Evolutionary conservation across 2,888 invertebrate species (phyloP).

Genomic region (Drosophila phalerata): DNA sequence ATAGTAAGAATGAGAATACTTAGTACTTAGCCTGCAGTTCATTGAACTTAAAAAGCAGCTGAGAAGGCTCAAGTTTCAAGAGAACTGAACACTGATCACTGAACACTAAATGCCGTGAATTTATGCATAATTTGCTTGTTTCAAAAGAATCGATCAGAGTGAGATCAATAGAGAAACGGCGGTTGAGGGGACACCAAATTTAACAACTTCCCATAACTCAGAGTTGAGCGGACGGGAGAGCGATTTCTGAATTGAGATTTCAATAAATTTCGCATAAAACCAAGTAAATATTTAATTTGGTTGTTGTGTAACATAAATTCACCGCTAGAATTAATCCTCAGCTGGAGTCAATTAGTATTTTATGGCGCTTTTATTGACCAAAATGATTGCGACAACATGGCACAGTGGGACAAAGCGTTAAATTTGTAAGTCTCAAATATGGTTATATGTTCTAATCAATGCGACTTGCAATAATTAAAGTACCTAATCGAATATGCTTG

Average conservation of each 20-base stretch:
- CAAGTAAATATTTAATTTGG: conserved; percentile 71
- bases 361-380: conserved; percentile 66
- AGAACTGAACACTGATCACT: conserved; percentile 8
- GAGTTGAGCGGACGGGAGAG: conserved; percentile 1
- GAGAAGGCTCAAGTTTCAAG: conserved; percentile 49
- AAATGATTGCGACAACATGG: conserved; percentile 27
- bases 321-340: conserved; percentile 74
- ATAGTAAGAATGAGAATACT: conserved; percentile 22
- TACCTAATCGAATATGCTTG: too few species aligned
- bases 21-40: conserved; percentile 47
- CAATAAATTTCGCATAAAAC: conserved; percentile 74
- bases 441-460: background rate
- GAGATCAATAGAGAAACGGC: conserved; percentile 25
- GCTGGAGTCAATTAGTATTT: conserved; percentile 79
- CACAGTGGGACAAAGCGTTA: background rate
- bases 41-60: conserved; percentile 30
- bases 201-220: conserved; percentile 60
- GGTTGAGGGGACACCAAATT: background rate
- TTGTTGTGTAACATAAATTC: conserved; percentile 80
- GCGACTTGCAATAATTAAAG: too few species aligned
- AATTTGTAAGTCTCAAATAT: background rate
- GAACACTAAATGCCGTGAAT: conserved; percentile 52
- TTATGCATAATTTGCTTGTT: conserved; percentile 67
- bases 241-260: conserved; percentile 47
- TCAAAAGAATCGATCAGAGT: conserved; percentile 68